Evolutionary conservation across 2,797 vertebrate species (phyloP).

Genomic region (Chaetodon trifasciatus): DNA sequence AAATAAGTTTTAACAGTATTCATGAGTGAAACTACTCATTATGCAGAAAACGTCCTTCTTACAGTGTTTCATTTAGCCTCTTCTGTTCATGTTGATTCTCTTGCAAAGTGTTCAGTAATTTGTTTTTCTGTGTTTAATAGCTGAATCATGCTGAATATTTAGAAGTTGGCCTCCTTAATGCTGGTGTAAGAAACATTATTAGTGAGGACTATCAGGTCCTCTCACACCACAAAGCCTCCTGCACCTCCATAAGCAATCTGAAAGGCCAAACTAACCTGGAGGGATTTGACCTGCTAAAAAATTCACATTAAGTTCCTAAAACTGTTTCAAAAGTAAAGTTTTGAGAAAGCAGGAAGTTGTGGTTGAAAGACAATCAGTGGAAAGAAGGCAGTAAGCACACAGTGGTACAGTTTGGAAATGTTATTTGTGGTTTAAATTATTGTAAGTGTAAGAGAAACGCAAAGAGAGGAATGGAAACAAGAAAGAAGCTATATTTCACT

Average conservation of each 20-base stretch:
- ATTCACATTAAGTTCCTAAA: not conserved
- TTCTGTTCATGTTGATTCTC: not conserved
- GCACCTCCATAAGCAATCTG: not conserved
- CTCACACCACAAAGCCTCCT: not conserved
- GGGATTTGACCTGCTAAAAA: too few species aligned
- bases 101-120: too few species aligned
- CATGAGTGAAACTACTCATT: not conserved
- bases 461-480: too few species aligned
- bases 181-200: not conserved
- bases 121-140: not conserved
- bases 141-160: not conserved
- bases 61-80: not conserved
- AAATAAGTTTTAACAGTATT: not conserved
- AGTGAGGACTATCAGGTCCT: not conserved
- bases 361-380: not conserved
- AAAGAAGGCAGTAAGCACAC: too few species aligned
- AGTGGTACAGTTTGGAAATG: not conserved
- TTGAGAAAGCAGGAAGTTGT: not conserved
- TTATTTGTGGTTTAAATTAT: not conserved
- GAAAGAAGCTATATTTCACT: not conserved
- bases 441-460: too few species aligned
- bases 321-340: not conserved
- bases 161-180: not conserved
- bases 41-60: too few species aligned
- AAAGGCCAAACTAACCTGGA: not conserved